Percentiles rank a stretch among this genome's conserved stretches.
Evolutionary conservation across 2,888 invertebrate species (phyloP).

Genomic region (Caenorhabditis macrosperma): DNA sequence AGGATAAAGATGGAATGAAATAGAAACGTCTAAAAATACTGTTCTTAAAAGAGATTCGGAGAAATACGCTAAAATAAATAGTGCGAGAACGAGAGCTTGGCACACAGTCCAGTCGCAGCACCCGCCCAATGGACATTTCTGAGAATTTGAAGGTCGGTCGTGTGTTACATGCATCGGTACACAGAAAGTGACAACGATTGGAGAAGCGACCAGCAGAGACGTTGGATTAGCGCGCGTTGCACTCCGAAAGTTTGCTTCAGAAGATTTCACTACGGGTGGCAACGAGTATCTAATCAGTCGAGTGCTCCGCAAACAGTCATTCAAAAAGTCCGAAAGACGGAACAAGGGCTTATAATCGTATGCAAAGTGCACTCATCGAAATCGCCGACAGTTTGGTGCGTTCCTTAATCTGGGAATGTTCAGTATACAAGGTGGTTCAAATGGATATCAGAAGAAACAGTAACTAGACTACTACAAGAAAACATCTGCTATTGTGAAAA

Average conservation of each 20-base stretch:
- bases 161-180: conserved; percentile 37
- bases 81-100: conserved; percentile 35
- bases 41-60: conserved; percentile 36
- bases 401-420: too few relatives aligned
- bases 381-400: too few relatives aligned
- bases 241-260: not conserved
- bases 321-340: not conserved
- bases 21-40: conserved; percentile 36
- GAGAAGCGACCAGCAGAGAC: not conserved
- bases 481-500: too few relatives aligned
- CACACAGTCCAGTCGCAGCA: conserved; percentile 31
- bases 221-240: conserved; percentile 3
- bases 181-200: conserved; percentile 8
- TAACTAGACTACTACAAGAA: too few relatives aligned
- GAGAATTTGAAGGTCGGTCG: conserved; percentile 10
- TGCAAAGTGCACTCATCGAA: conserved; percentile 30
- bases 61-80: conserved; percentile 54
- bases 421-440: too few relatives aligned
- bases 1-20: not conserved
- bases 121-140: conserved; percentile 34
- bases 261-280: conserved; percentile 8
- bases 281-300: conserved; percentile 37
- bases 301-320: conserved; percentile 25
- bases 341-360: conserved; percentile 26
- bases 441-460: too few relatives aligned